Evolutionary conservation across 2,888 invertebrate genomes (phyloP).

Genomic region (Adineta ricciae): DNA sequence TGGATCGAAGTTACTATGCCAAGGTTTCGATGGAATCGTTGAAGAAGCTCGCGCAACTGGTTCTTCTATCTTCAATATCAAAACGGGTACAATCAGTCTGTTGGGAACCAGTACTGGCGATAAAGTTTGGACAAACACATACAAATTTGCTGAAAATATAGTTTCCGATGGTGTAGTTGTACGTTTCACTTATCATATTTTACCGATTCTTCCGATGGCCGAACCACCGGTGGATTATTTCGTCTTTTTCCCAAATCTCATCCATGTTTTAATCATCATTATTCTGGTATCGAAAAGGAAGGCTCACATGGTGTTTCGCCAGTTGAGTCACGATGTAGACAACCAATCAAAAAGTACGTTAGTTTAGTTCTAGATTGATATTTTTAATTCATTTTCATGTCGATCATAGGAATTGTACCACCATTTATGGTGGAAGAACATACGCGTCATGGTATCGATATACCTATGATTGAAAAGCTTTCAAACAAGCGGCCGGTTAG

Average conservation of each 20-base stretch:
- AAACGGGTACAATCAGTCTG: not conserved
- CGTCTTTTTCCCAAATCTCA: not conserved
- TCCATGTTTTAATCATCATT: no score
- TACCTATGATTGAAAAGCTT: no score
- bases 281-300: no score
- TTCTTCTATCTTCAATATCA: not conserved
- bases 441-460: no score
- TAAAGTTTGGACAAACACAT: not conserved
- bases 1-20: not conserved
- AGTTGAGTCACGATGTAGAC: no score
- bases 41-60: not conserved
- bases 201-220: not conserved
- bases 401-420: no score
- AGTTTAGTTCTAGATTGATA: no score
- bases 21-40: not conserved
- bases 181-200: not conserved
- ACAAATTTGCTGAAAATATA: not conserved
- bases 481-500: no score
- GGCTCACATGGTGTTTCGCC: no score
- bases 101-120: not conserved
- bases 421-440: no score
- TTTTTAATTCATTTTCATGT: no score
- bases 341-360: no score
- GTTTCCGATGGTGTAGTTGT: not conserved
- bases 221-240: not conserved